phyloP scores from a whole-genome alignment of 1,140 invertebrate genomes.

The Eufriesea mexicana region DNA sequence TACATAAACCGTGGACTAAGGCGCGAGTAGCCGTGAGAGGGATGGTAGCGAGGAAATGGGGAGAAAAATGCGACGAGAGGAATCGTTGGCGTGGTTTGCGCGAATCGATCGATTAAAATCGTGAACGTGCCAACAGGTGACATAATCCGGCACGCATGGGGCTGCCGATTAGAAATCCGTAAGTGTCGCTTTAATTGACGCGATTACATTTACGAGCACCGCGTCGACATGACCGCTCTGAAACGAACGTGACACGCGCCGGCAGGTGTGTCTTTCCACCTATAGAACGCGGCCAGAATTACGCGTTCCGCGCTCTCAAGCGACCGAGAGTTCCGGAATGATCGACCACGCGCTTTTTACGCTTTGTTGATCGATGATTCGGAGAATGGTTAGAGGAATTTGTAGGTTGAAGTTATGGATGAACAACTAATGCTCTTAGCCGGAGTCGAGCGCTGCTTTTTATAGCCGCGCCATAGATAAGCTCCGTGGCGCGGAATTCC shows the following conservation, averaged over 20 bases:
- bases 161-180: constrained; percentile 56
- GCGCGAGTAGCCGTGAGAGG: too few relatives aligned
- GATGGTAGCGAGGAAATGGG: too few relatives aligned
- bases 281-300: constrained; percentile 5
- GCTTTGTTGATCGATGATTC: constrained; percentile 3
- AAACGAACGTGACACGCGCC: constrained; percentile 44
- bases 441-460: neutral
- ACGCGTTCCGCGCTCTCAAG: neutral
- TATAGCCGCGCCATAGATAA: neutral
- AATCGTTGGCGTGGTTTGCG: neutral
- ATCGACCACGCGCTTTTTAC: constrained; percentile 4
- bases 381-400: neutral
- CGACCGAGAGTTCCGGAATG: neutral
- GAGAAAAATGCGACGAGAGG: neutral
- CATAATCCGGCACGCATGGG: constrained; percentile 40
- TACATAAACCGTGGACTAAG: constrained; percentile 17
- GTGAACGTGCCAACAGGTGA: constrained; percentile 28
- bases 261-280: constrained; percentile 34
- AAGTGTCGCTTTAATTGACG: constrained; percentile 55
- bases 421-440: constrained; percentile 1
- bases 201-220: constrained; percentile 51
- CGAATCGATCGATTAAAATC: constrained; percentile 54
- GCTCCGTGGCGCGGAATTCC: neutral
- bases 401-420: constrained; percentile 2
- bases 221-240: constrained; percentile 8